phyloP scores from a whole-genome alignment of 2,888 invertebrate genomes.

The Drosophila subsilvestris region DNA sequence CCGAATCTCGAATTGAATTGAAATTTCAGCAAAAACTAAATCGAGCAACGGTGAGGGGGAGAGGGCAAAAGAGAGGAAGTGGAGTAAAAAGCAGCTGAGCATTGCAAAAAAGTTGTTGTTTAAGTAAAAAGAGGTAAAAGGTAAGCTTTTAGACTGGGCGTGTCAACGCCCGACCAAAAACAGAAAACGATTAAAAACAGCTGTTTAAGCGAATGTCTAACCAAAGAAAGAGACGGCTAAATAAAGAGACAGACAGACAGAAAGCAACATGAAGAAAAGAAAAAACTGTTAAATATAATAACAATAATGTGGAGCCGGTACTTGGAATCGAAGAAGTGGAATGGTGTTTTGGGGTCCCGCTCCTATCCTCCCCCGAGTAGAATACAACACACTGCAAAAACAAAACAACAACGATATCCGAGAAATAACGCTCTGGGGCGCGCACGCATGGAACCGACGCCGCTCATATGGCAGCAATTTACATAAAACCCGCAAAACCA shows the following conservation, averaged over 20 bases:
- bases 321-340: conserved; percentile 23
- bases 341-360: conserved; percentile 20
- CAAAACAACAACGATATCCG: conserved; percentile 32
- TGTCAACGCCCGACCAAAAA: conserved; percentile 30
- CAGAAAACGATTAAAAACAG: conserved; percentile 30
- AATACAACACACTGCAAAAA: conserved; percentile 40
- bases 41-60: conserved; percentile 22
- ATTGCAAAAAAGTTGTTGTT: conserved; percentile 10
- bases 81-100: conserved; percentile 43
- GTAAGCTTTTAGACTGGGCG: conserved; percentile 37
- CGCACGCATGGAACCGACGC: conserved; percentile 53
- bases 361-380: conserved; percentile 15
- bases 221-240: neutral
- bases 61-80: neutral
- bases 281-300: conserved; percentile 2
- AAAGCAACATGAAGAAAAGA: neutral
- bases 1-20: conserved; percentile 47
- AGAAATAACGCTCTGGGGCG: conserved; percentile 59
- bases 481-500: conserved; percentile 82
- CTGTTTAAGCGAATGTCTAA: conserved; percentile 31
- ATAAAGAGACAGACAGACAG: conserved; percentile 7
- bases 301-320: conserved; percentile 17
- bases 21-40: conserved; percentile 34
- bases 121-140: conserved; percentile 4
- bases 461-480: conserved; percentile 75